Evolutionary conservation across 2,113 vertebrate species (phyloP), one percentile per base, ranked within the genome.

Genomic region (Spheniscus mendiculus): DNA sequence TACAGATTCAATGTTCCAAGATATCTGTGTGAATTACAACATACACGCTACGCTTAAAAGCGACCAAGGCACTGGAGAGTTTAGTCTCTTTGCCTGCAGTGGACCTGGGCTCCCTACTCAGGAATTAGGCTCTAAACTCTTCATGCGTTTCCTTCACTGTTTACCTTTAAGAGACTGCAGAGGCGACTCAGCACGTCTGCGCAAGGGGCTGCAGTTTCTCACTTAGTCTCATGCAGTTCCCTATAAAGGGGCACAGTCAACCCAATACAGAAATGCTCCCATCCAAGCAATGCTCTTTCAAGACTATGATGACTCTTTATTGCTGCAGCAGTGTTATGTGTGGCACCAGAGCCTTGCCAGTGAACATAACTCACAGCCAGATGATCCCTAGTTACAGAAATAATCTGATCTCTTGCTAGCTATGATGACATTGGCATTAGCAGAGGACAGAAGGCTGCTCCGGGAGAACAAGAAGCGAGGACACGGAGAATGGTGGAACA

Each of bases 401-500:
- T 34, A 30, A 78, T 65, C 65, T 85, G 36, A 62, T 79, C 74
- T 96, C 80, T 95, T 74, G 19, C 76, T 45, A 98, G 97, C 91
- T 97, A 98, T 17, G 89, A 96, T 73, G 96, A 96, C 76, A 87
- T 96, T 7, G 89, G 92, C 72, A 53, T 93, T 42, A 88, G 80
- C 95, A 97, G 74, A 95, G 96, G 96, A 76, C 91, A 96, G 82
- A 94, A 94, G 83, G 53, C 76, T 72, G 73, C 88, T 59, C 90
- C 87, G 53, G 49, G 87, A 53, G 91, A 93, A 84, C 89, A 96
- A 91, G 98, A 84, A 74, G 77, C 34, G 4, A 98, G 99, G 66
- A 94, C 96, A 30, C 98, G 98, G 86, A 99, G 99, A 95, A 99
- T 99, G 99, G 97, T 99, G 93, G 98, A 99, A 69, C 98, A 98